These are phyloP conservation scores for Melanargia galathea DNA, from an alignment of 2,888 invertebrate species.

Conservation along the genomic window DNA sequence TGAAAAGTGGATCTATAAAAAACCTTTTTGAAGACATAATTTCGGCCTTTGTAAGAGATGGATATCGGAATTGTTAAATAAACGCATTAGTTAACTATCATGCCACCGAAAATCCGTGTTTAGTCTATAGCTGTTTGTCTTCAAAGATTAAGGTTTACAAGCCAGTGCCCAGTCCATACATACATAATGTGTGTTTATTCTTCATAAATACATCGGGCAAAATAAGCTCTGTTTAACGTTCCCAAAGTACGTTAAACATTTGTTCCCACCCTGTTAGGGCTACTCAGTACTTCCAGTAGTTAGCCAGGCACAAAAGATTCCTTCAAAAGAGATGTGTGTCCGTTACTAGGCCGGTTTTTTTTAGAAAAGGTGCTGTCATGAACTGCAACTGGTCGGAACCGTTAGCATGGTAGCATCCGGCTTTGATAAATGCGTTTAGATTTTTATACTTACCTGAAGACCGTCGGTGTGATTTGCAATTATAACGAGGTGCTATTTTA, in stretches of 20 bases:
- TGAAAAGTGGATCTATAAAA: not conserved
- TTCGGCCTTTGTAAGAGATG: constrained; percentile 2
- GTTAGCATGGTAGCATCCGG: constrained; percentile 53
- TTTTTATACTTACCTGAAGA: constrained; percentile 38
- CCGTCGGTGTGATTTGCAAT: constrained; percentile 26
- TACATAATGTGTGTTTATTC: constrained; percentile 59
- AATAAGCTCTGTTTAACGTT: constrained; percentile 41
- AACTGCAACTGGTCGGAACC: constrained; percentile 52
- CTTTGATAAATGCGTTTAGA: constrained; percentile 36
- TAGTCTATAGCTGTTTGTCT: constrained; percentile 64
- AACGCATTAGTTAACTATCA: constrained; percentile 54
- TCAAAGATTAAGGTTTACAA: constrained; percentile 57
- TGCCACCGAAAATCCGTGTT: constrained; percentile 57
- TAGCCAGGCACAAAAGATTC: constrained; percentile 41
- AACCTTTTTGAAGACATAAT: constrained; percentile 1
- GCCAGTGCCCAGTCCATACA: no score
- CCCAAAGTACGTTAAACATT: constrained; percentile 37
- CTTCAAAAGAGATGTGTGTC: constrained; percentile 47
- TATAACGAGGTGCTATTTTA: not conserved
- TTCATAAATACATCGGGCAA: constrained; percentile 51
- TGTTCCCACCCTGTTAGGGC: constrained; percentile 36
- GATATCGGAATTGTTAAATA: constrained; percentile 37
- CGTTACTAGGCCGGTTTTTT: constrained; percentile 42
- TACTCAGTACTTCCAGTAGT: constrained; percentile 34
- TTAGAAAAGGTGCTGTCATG: constrained; percentile 26